These are phyloP conservation scores for Rhagonycha lutea DNA, from an alignment of 2,888 invertebrate species.

Conservation along the genomic window DNA sequence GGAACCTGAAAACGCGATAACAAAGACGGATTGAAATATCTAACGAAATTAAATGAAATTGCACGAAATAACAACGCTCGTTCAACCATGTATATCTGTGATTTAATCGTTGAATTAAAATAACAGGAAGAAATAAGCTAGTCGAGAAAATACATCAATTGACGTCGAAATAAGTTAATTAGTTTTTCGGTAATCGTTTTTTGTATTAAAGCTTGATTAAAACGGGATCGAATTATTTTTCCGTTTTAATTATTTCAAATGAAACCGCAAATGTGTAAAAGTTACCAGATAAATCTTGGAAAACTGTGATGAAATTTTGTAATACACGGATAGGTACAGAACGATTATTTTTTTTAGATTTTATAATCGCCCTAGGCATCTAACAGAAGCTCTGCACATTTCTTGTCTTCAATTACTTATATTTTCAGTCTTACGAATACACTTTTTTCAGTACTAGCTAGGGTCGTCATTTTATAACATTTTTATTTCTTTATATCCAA, in stretches of 20 bases:
- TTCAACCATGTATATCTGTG: constrained; percentile 30
- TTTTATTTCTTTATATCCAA: constrained; percentile 42
- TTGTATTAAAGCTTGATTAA: neutral
- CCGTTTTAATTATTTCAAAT: neutral
- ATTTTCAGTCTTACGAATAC: constrained; percentile 34
- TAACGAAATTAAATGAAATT: constrained; percentile 51
- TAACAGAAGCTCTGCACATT: constrained; percentile 28
- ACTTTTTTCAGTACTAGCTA: constrained; percentile 31
- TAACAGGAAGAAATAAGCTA: constrained; percentile 20
- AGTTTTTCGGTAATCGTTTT: neutral
- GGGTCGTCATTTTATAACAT: constrained; percentile 39
- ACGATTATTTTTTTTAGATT: neutral
- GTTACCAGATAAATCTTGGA: neutral
- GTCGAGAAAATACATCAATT: neutral
- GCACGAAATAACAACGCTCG: constrained; percentile 47
- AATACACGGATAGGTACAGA: neutral
- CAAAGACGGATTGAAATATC: constrained; percentile 49
- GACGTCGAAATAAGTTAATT: neutral
- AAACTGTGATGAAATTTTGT: neutral
- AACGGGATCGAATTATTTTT: neutral
- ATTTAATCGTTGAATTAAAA: constrained; percentile 38
- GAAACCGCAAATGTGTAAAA: neutral
- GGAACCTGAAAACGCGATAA: constrained; percentile 39
- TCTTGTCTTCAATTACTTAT: constrained; percentile 37
- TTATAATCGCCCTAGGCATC: constrained; percentile 27